Conservation (phyloP, 2,113 vertebrate genomes). For the Pantherophis guttatus region DNA sequence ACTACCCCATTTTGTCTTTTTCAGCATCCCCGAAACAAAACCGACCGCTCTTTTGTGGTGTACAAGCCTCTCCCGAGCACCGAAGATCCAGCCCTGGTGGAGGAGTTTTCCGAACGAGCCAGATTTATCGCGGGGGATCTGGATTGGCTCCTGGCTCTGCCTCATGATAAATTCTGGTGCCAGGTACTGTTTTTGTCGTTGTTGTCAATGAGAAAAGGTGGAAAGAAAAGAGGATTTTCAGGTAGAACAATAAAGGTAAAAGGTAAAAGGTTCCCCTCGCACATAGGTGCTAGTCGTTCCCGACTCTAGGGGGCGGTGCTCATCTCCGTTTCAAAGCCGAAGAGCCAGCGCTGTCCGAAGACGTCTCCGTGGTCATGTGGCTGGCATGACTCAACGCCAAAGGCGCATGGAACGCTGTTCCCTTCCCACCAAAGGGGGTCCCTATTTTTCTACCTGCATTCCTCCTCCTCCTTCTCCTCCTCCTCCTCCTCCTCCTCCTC, state of each 20-base stretch:
- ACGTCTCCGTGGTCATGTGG: too few relatives aligned
- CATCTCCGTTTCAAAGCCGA: too few relatives aligned
- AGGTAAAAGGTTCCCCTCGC: too few relatives aligned
- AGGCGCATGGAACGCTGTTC: too few relatives aligned
- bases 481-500: too few relatives aligned
- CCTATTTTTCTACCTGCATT: too few relatives aligned
- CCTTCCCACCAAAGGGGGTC: too few relatives aligned
- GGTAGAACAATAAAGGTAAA: neutral
- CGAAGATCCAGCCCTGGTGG: slow-evolving; percentile 78
- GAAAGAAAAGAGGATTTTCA: neutral
- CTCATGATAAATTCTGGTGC: slow-evolving; percentile 97
- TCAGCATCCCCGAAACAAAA: slow-evolving; percentile 86
- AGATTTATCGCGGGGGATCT: slow-evolving; percentile 89
- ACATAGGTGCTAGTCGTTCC: too few relatives aligned
- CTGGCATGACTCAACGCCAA: too few relatives aligned
- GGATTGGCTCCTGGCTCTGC: slow-evolving; percentile 89
- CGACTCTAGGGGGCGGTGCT: too few relatives aligned
- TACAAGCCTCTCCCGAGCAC: slow-evolving; percentile 81
- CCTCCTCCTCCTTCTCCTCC: too few relatives aligned
- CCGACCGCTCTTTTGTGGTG: slow-evolving; percentile 85
- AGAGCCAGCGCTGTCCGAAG: too few relatives aligned
- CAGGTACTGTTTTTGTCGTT: slow-evolving; percentile 76
- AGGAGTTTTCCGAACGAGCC: slow-evolving; percentile 88
- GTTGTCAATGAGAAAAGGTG: slow-evolving; percentile 14
- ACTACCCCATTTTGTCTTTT: slow-evolving; percentile 50